Evolutionary conservation across 2,797 vertebrate genomes (phyloP).

Genomic region (Champsocephalus esox): DNA sequence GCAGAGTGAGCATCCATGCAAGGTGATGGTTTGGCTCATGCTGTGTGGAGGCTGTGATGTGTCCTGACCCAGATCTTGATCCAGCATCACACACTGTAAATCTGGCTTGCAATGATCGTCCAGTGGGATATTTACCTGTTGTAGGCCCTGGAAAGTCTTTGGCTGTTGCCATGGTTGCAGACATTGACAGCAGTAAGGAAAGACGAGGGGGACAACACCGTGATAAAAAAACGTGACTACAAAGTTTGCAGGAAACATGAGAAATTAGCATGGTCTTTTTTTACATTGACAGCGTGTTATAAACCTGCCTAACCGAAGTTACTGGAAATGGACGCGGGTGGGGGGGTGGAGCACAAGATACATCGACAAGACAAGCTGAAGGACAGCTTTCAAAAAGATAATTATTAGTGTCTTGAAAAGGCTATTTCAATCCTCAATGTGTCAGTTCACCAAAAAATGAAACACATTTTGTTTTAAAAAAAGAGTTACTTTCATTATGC

Average conservation of each 20-base stretch:
- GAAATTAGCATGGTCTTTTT: conserved; percentile 53
- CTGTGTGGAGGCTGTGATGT: conserved; percentile 76
- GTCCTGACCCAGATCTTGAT: conserved; percentile 72
- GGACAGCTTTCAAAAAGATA: not conserved
- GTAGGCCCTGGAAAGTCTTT: conserved; percentile 87
- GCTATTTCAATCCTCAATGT: not conserved
- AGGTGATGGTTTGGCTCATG: conserved; percentile 85
- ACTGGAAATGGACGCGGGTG: conserved; percentile 22
- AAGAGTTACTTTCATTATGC: too few relatives aligned
- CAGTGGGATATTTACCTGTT: conserved; percentile 86
- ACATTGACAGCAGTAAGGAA: conserved; percentile 82
- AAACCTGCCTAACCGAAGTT: conserved; percentile 35
- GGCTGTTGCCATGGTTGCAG: conserved; percentile 88
- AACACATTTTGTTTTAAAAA: not conserved
- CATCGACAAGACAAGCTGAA: conserved; percentile 15
- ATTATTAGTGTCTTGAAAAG: not conserved
- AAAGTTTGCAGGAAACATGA: conserved; percentile 70
- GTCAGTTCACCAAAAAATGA: not conserved
- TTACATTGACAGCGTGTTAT: conserved; percentile 39
- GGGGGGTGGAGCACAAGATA: conserved; percentile 37
- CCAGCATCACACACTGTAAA: conserved; percentile 72
- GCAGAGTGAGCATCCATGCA: conserved; percentile 82
- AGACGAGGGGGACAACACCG: conserved; percentile 83
- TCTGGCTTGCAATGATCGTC: conserved; percentile 77
- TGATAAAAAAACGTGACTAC: conserved; percentile 76